Percentiles rank a stretch among this genome's conserved stretches.
phyloP scores from a whole-genome alignment of 2,113 vertebrate species.

The Polypterus senegalus region DNA sequence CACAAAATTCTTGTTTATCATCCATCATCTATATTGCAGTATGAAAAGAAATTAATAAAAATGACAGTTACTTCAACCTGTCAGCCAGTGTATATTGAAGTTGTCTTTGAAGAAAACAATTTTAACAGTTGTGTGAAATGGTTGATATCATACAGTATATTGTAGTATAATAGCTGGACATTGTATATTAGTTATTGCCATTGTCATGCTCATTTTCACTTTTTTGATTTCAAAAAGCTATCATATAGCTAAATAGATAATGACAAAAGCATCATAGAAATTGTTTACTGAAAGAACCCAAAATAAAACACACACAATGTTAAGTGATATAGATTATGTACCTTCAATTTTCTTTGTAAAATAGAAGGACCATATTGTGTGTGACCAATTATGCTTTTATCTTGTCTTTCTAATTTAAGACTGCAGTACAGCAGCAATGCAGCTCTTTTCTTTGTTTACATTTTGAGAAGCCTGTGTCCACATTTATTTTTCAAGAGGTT shows the following conservation, averaged over 20 bases:
- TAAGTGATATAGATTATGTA: conserved; percentile 2
- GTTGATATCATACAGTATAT: too few species aligned
- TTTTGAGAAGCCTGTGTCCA: too few species aligned
- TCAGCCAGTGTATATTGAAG: too few species aligned
- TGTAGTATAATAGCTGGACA: too few species aligned
- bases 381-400: not conserved
- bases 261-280: fast-evolving
- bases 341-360: conserved; percentile 1
- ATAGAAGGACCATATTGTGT: conserved; percentile 6
- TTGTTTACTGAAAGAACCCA: fast-evolving
- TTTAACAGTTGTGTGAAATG: too few species aligned
- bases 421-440: conserved; percentile 1
- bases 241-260: conserved; percentile 1
- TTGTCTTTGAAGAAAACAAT: not conserved
- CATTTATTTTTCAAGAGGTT: too few species aligned
- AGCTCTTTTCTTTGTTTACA: too few species aligned
- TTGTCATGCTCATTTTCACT: too few species aligned
- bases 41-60: not conserved
- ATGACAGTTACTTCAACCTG: too few species aligned
- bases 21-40: too few species aligned
- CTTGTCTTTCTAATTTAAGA: not conserved
- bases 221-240: not conserved
- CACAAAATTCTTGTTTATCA: not conserved
- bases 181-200: too few species aligned
- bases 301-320: not conserved